Evolutionary conservation across 2,888 invertebrate species (phyloP), one percentile per base, ranked within the genome.

Genomic region (Phymatocera aterrima): DNA sequence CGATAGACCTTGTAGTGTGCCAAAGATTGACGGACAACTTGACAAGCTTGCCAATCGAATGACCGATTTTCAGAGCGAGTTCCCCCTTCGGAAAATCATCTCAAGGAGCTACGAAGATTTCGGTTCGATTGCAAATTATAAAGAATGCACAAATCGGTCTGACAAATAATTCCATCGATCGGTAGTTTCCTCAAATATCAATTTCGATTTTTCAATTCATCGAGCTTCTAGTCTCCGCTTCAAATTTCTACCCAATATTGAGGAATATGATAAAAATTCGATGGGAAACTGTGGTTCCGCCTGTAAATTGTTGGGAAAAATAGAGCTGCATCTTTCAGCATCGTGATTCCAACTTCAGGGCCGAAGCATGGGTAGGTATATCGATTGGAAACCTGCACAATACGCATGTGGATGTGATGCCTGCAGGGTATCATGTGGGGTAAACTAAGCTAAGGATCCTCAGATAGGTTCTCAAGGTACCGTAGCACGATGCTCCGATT

Each of bases 401-500:
- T 57, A 57, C 28, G 24, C 15, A 57, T n/a, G n/a, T 57, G 15
- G 57, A 24, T 57, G 28, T 57, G 12, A 28, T 28, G 28, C 15
- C 57, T 57, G 28, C 28, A 57, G 57, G 15, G 28, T 57, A 21
- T 57, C 57, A 21, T 57, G 57, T 57, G 57, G n/a, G n/a, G n/a
- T n/a, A n/a, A n/a, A n/a, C n/a, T n/a, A n/a, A 57, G 28, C 57
- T 57, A 57, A 18, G 28, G 4, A 57, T 15, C 57, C 12, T 57
- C 28, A 21, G 28, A 10, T 28, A n/a, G n/a, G 12, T 28, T 1
- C 28, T 3, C 57, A 28, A 28, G 57, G 57, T 57, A 57, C 28
- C 57, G 28, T 57, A 57, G 28, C 57, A 57, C 21, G 57, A n/a
- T n/a, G n/a, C n/a, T n/a, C n/a, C n/a, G n/a, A n/a, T 57, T 57